Conservation (phyloP, 2,888 invertebrate genomes). For the Venusia cambrica region DNA sequence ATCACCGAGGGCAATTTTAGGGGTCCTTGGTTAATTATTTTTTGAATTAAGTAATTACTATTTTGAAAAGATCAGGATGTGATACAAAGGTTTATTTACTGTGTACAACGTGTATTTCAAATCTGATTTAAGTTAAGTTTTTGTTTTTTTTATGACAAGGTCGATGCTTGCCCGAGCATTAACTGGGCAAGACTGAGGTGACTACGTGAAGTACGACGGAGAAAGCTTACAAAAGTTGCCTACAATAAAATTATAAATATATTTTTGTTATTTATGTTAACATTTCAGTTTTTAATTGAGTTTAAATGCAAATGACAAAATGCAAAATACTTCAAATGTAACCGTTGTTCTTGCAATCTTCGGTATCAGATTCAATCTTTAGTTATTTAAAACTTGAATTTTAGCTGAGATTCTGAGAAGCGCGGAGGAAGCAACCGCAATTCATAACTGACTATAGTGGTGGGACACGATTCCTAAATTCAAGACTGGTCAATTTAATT, state of each 20-base stretch:
- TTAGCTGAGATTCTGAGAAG: slow-evolving; percentile 28
- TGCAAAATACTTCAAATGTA: slow-evolving; percentile 3
- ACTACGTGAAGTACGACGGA: too few species aligned
- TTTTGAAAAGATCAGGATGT: slow-evolving; percentile 9
- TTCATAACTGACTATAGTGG: slow-evolving; percentile 27
- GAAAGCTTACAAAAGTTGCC: too few species aligned
- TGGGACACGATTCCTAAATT: slow-evolving; percentile 16
- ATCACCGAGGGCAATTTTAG: slow-evolving; percentile 50
- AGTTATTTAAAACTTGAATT: slow-evolving; percentile 24
- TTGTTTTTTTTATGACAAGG: too few species aligned
- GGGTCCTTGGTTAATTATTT: slow-evolving; percentile 27
- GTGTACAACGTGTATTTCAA: slow-evolving; percentile 1
- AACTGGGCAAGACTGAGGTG: too few species aligned
- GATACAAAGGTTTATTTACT: slow-evolving; percentile 12
- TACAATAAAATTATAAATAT: too few species aligned
- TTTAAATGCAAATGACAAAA: not conserved
- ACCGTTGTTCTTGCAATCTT: slow-evolving; percentile 7
- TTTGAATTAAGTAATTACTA: slow-evolving; percentile 25
- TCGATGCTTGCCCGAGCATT: too few species aligned
- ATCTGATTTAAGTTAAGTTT: slow-evolving; percentile 1
- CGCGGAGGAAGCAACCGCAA: slow-evolving; percentile 28
- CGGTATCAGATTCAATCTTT: slow-evolving; percentile 23
- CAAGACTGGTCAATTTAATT: slow-evolving; percentile 48
- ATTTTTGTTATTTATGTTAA: too few species aligned
- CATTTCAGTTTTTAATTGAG: too few species aligned